Percentiles rank a stretch among this genome's conserved stretches.
Evolutionary conservation across 2,888 invertebrate species (phyloP).

Genomic region (Meghimatium bilineatum): DNA sequence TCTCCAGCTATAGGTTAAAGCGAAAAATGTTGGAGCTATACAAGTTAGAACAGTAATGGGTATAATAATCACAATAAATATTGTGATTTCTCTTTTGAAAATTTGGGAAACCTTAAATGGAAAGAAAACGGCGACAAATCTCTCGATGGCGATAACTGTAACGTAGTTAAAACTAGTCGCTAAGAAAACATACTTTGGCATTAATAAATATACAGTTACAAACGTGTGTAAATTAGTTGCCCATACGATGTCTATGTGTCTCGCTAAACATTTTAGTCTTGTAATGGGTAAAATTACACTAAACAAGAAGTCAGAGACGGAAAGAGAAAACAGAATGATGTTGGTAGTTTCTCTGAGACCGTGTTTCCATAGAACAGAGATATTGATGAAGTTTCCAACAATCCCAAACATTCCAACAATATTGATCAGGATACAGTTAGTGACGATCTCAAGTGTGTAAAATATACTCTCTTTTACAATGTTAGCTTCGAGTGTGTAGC

Average conservation of each 20-base stretch:
- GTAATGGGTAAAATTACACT: not conserved
- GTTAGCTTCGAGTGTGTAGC: not conserved
- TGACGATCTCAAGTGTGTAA: not conserved
- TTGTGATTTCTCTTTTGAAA: not conserved
- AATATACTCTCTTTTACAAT: not conserved
- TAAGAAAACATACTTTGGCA: conserved; percentile 15
- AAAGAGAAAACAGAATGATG: conserved; percentile 12
- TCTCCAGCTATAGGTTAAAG: not conserved
- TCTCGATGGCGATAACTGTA: conserved; percentile 6
- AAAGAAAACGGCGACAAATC: conserved; percentile 27
- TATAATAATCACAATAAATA: not conserved
- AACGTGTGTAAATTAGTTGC: not conserved
- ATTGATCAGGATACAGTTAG: conserved; percentile 27
- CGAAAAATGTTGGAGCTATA: conserved; percentile 11
- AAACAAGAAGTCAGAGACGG: conserved; percentile 19
- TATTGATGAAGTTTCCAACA: conserved; percentile 26
- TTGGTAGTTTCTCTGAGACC: conserved; percentile 29
- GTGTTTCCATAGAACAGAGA: conserved; percentile 7
- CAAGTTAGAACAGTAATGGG: not conserved
- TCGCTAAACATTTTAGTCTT: conserved; percentile 5
- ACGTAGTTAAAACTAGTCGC: conserved; percentile 4
- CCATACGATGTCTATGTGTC: not conserved
- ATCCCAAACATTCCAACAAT: conserved; percentile 9
- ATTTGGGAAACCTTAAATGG: conserved; percentile 18
- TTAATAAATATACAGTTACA: conserved; percentile 6